Percentiles rank a stretch among this genome's conserved stretches.
Evolutionary conservation across 2,113 vertebrate species (phyloP).

Genomic region (Zosterops borbonicus): DNA sequence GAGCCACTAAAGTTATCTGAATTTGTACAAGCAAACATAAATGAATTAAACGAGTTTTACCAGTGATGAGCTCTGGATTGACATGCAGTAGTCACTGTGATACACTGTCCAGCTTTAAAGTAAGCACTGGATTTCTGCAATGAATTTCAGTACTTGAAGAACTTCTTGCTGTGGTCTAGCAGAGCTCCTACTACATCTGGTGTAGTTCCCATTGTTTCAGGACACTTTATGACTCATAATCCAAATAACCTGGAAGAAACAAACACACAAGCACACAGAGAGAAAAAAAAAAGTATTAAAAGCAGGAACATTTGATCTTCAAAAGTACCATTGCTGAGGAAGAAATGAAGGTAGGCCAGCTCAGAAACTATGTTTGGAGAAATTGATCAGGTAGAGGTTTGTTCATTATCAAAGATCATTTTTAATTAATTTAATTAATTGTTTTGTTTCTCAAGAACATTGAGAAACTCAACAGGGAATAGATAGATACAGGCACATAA

Average conservation of each 20-base stretch:
- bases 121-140: neutral
- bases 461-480: neutral
- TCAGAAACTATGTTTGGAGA: neutral
- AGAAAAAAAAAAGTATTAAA: neutral
- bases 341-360: neutral
- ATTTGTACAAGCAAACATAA: neutral
- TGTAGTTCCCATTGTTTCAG: neutral
- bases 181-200: neutral
- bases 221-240: neutral
- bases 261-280: rapidly evolving
- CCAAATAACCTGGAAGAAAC: neutral
- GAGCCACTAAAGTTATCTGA: neutral
- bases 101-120: neutral
- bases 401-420: neutral
- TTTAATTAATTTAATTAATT: neutral
- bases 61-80: neutral
- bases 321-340: neutral
- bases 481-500: neutral
- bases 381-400: neutral
- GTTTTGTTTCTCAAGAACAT: neutral
- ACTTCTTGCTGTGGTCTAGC: neutral
- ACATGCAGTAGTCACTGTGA: neutral
- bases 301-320: neutral
- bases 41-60: neutral
- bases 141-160: neutral